Base-by-base conservation (phyloP, 1,140 invertebrate species). In the Dinoponera quadriceps region DNA sequence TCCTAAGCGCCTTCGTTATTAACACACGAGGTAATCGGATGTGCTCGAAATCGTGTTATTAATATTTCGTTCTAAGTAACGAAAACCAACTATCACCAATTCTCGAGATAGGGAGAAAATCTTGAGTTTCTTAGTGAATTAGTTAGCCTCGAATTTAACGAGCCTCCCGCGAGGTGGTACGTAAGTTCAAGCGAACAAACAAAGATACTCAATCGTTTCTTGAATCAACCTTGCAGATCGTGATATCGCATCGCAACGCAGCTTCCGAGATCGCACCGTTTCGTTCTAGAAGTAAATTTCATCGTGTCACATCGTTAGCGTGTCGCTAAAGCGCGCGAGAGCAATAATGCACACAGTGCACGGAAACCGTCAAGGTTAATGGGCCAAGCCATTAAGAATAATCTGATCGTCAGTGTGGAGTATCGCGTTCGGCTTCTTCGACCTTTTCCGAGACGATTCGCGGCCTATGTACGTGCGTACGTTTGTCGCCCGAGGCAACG, bases 391-490 rank as follows among this genome's bases (percentile, higher is more conserved):
- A 27, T 55, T 69, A 77, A 66, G 16, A 66, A 54, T 54, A 77
- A 55, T 68, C 66, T 48, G 62, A 68, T 77, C 16, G 11, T 38
- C 16, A 14, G n/a, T 22, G 49, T 18, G 27, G 63, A 54, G 11
- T 44, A n/a, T 75, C 1, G 27, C 9, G 27, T 57, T 72, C 38
- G 22, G 29, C 16, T 16, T 22, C 29, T 82, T 71, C 49, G 44
- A 25, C 14, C 29, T 85, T 51, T 85, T 51, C 69, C 44, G 44
- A 44, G 71, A 54, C 38, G 69, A 84, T 81, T 66, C 44, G 62
- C 38, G 11, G 25, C 33, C n/a, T 9, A 22, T 54, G 54, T 54
- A 44, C n/a, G 3, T 54, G 66, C 22, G 57, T 16, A 49, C 54
- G 20, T 25, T 57, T 16, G 71, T 65, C 18, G 51, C 1, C 4